A percentile compares a stretch with the other conserved stretches of the same genome.
phyloP scores from a whole-genome alignment of 2,888 invertebrate species.

The Drosophila macrospina region DNA sequence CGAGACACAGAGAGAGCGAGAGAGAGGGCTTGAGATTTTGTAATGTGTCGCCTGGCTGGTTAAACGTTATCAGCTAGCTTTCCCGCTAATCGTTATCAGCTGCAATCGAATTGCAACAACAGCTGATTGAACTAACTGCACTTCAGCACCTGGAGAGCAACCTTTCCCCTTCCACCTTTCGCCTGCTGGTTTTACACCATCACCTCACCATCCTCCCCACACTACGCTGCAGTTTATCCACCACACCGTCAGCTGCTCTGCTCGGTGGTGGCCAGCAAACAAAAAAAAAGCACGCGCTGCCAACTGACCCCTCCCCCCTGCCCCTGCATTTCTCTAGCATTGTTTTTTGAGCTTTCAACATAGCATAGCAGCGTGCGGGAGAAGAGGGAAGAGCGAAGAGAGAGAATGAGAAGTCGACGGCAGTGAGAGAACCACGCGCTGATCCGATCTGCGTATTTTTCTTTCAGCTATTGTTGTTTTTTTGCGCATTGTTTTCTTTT shows the following conservation, averaged over 20 bases:
- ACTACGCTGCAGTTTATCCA: background rate
- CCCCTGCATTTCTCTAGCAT: background rate
- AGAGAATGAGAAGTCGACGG: background rate
- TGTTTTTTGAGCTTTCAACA: constrained; percentile 13
- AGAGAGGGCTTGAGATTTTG: background rate
- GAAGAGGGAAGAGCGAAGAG: too few species aligned
- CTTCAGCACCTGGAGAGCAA: constrained; percentile 9
- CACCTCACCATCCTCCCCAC: background rate
- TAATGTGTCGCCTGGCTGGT: constrained; percentile 5
- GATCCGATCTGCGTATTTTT: constrained; percentile 26
- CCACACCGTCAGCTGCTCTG: constrained; percentile 13
- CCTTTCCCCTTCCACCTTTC: background rate
- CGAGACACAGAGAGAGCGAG: background rate
- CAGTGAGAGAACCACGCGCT: constrained; percentile 41
- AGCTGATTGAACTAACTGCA: constrained; percentile 29
- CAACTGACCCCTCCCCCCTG: background rate
- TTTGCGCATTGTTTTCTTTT: constrained; percentile 6
- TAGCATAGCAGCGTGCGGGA: background rate
- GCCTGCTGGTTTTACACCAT: background rate
- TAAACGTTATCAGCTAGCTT: constrained; percentile 7
- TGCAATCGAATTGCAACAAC: constrained; percentile 28
- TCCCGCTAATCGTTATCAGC: constrained; percentile 31
- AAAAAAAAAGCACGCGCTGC: background rate
- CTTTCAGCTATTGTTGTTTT: constrained; percentile 11
- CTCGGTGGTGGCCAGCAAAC: too few species aligned